Evolutionary conservation across 2,797 vertebrate genomes (phyloP).

Genomic region (Dermochelys coriacea): DNA sequence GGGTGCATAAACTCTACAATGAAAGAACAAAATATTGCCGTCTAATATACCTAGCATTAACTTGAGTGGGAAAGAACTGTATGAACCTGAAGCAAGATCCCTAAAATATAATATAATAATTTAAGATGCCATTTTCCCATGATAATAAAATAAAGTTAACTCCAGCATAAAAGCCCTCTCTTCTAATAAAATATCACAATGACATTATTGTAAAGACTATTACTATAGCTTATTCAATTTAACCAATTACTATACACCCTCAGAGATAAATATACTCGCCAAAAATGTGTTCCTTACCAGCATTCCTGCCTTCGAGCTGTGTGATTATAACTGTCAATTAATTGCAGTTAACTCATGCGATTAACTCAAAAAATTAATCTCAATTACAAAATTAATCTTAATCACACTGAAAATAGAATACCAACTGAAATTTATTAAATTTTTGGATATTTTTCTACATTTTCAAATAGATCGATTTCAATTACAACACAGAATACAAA

Average conservation of each 20-base stretch:
- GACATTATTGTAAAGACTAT: not conserved
- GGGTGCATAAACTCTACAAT: not conserved
- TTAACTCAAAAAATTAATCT: too few relatives aligned
- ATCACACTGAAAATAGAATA: too few relatives aligned
- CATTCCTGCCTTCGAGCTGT: not conserved
- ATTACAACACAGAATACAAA: too few relatives aligned
- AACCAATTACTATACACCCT: not conserved
- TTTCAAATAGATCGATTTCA: too few relatives aligned
- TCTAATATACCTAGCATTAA: not conserved
- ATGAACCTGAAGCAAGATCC: not conserved
- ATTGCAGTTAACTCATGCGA: too few relatives aligned
- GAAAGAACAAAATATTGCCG: not conserved
- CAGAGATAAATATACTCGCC: not conserved
- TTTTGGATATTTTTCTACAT: too few relatives aligned
- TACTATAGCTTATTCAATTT: not conserved
- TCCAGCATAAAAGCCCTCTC: not conserved
- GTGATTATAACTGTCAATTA: not conserved
- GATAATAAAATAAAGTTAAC: not conserved
- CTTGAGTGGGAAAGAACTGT: not conserved
- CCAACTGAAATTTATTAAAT: too few relatives aligned
- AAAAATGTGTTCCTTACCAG: not conserved
- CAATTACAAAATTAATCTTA: too few relatives aligned
- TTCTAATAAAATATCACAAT: not conserved
- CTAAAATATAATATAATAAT: too few relatives aligned
- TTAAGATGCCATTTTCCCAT: not conserved